These are phyloP conservation scores for Clamator glandarius DNA, from an alignment of 2,797 vertebrate genomes.

Conservation along the genomic window DNA sequence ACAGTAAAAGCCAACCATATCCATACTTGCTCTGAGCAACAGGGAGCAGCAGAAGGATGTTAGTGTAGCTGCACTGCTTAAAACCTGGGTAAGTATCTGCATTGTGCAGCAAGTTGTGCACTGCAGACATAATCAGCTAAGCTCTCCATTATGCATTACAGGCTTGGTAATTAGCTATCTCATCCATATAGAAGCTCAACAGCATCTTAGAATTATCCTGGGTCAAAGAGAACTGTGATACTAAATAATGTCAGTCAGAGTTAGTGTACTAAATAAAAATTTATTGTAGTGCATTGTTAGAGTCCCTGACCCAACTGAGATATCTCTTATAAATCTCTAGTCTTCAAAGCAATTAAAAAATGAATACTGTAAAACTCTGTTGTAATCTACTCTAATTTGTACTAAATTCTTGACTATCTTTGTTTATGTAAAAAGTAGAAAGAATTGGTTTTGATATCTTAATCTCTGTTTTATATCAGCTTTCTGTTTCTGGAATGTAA, in stretches of 20 bases:
- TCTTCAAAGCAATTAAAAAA: slow-evolving; percentile 31
- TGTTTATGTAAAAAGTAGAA: background rate
- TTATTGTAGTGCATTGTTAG: background rate
- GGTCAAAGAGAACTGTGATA: background rate
- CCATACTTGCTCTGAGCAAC: background rate
- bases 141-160: background rate
- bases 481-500: slow-evolving; percentile 53
- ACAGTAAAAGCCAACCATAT: background rate
- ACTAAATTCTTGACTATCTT: slow-evolving; percentile 6
- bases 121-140: background rate
- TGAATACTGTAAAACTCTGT: background rate
- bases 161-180: background rate
- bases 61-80: background rate
- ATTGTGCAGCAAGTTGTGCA: fast-evolving
- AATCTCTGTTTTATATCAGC: slow-evolving; percentile 47
- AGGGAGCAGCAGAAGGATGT: background rate
- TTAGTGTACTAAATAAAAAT: slow-evolving; percentile 5
- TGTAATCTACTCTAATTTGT: background rate
- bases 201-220: background rate
- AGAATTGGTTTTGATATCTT: slow-evolving; percentile 13
- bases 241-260: background rate
- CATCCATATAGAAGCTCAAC: background rate
- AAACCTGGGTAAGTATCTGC: background rate
- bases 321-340: background rate
- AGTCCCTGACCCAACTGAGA: background rate